These are phyloP conservation scores for Copidosoma floridanum DNA, from an alignment of 1,140 invertebrate species.

Conservation along the genomic window DNA sequence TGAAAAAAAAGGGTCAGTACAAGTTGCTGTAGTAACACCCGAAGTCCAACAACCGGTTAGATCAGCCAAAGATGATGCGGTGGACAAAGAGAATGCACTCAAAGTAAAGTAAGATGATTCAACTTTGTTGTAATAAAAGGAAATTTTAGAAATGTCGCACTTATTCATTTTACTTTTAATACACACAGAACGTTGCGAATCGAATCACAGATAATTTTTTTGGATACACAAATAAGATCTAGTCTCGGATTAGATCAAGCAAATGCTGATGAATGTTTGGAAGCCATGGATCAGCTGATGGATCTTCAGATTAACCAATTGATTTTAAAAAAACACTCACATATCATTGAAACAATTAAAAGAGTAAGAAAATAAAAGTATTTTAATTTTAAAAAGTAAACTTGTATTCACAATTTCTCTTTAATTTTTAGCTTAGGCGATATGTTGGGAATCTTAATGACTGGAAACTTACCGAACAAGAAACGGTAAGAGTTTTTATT, in stretches of 20 bases:
- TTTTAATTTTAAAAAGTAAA: no score
- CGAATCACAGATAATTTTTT: conserved; percentile 70
- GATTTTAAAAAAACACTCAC: conserved; percentile 84
- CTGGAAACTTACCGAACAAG: conserved; percentile 68
- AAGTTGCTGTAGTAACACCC: no score
- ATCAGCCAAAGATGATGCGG: no score
- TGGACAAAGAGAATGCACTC: no score
- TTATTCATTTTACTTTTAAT: no score
- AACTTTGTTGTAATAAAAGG: no score
- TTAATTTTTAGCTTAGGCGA: conserved; percentile 56
- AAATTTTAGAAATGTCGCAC: no score
- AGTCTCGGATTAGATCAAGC: conserved; percentile 65
- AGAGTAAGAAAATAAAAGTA: no score
- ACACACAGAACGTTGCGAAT: conserved; percentile 62
- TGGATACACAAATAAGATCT: conserved; percentile 73
- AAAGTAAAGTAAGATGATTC: no score
- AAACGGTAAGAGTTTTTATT: conserved; percentile 52
- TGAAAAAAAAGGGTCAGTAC: no score
- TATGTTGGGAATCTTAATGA: conserved; percentile 73
- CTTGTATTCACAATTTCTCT: conserved; percentile 27
- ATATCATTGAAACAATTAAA: conserved; percentile 75
- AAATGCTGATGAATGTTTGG: conserved; percentile 64
- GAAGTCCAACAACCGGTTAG: no score
- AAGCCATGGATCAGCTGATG: conserved; percentile 62
- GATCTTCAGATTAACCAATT: conserved; percentile 69